Percentiles rank a stretch among this genome's conserved stretches.
phyloP scores from a whole-genome alignment of 2,113 vertebrate genomes.

The Chitala chitala region DNA sequence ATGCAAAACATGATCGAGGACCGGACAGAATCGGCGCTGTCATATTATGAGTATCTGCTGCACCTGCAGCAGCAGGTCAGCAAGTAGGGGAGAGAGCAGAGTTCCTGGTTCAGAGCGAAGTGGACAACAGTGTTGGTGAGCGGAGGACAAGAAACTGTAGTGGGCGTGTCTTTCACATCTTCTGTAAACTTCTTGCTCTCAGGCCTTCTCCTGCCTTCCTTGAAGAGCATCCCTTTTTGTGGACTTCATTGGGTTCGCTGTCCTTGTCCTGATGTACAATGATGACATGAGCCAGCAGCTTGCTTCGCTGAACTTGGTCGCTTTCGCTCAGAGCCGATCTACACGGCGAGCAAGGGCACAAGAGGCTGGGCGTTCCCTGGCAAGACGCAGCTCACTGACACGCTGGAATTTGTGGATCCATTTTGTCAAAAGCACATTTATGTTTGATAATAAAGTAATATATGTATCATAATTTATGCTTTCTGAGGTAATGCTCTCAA shows the following conservation, averaged over 20 bases:
- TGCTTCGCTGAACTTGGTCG: too few species aligned
- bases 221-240: neutral
- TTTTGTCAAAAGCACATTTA: slow-evolving; percentile 43
- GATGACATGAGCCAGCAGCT: neutral
- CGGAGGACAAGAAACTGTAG: slow-evolving; percentile 6
- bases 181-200: slow-evolving; percentile 31
- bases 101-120: neutral
- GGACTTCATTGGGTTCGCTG: neutral
- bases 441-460: slow-evolving; percentile 40
- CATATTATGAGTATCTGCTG: slow-evolving; percentile 94
- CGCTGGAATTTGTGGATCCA: slow-evolving; percentile 31
- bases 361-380: slow-evolving; percentile 51
- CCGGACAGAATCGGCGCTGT: slow-evolving; percentile 92
- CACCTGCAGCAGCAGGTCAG: slow-evolving; percentile 94
- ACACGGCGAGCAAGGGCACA: slow-evolving; percentile 34
- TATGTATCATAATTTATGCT: slow-evolving; percentile 30
- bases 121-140: slow-evolving; percentile 7
- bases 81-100: slow-evolving; percentile 79
- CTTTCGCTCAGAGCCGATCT: neutral
- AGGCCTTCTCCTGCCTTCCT: slow-evolving; percentile 14
- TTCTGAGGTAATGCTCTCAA: slow-evolving; percentile 35
- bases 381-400: slow-evolving; percentile 50
- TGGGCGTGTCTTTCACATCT: slow-evolving; percentile 25
- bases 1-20: slow-evolving; percentile 97
- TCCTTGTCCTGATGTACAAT: slow-evolving; percentile 31